phyloP scores from a whole-genome alignment of 2,888 invertebrate species.

The Drosophila bunnanda region DNA sequence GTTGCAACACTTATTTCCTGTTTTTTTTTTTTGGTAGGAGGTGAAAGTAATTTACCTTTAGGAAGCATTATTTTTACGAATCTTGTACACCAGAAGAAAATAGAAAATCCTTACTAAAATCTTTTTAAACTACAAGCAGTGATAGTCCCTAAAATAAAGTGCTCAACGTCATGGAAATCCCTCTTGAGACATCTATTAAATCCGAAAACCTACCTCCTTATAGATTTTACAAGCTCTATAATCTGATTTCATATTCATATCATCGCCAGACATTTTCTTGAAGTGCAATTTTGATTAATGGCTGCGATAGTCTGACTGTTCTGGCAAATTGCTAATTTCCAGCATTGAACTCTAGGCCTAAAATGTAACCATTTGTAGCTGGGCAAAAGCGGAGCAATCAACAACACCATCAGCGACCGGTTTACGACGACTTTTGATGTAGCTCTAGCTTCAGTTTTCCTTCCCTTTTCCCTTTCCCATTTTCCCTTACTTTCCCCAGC shows the following conservation, averaged over 20 bases:
- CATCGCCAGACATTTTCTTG: not conserved
- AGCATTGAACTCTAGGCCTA: conserved; percentile 32
- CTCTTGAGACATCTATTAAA: not conserved
- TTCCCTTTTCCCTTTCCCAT: not conserved
- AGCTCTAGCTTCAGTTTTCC: conserved; percentile 36
- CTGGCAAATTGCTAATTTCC: conserved; percentile 46
- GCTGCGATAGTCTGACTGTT: conserved; percentile 12
- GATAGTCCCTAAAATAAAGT: not conserved
- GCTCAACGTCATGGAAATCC: not conserved
- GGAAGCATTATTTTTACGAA: conserved; percentile 18
- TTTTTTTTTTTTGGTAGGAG: not conserved
- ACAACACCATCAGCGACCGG: conserved; percentile 76
- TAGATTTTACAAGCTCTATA: not conserved
- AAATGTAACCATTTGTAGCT: conserved; percentile 75
- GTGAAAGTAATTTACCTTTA: conserved; percentile 55
- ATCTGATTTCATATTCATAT: not conserved
- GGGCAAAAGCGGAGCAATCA: conserved; percentile 71
- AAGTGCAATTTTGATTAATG: conserved; percentile 47
- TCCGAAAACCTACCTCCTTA: not conserved
- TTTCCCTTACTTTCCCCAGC: not conserved
- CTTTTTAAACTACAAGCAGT: too few relatives aligned
- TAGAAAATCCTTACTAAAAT: not conserved
- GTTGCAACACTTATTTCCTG: conserved; percentile 46
- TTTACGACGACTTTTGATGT: conserved; percentile 78
- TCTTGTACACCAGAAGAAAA: conserved; percentile 13